phyloP scores from a whole-genome alignment of 2,888 invertebrate species.

The Ennomos erosarius region DNA sequence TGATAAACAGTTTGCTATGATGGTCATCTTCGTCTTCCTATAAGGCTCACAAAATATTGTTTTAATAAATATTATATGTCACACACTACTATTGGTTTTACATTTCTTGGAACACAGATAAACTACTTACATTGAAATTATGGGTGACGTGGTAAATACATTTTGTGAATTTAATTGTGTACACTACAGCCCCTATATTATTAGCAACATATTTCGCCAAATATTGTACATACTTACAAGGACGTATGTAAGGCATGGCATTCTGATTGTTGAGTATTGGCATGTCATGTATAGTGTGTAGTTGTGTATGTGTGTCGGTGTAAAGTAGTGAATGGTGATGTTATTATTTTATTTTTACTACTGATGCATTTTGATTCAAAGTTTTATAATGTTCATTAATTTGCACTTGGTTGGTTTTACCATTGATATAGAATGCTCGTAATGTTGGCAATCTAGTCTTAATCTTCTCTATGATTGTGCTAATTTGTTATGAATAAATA shows the following conservation, averaged over 20 bases:
- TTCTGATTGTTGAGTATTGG: not conserved
- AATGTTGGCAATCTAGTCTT: conserved; percentile 67
- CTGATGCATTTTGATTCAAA: conserved; percentile 26
- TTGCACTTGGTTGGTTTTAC: conserved; percentile 23
- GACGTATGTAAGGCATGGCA: conserved; percentile 5
- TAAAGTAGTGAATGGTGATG: conserved; percentile 5
- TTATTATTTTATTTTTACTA: conserved; percentile 4
- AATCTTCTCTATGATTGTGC: conserved; percentile 44
- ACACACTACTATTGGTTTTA: not conserved
- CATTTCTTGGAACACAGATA: too few relatives aligned
- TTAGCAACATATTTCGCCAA: conserved; percentile 65
- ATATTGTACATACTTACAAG: conserved; percentile 44
- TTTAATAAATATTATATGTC: not conserved
- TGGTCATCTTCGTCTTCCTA: too few relatives aligned
- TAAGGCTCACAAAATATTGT: too few relatives aligned
- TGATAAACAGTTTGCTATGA: too few relatives aligned
- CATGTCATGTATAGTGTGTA: too few relatives aligned
- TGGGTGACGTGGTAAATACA: too few relatives aligned
- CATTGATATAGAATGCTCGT: conserved; percentile 25
- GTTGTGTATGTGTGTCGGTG: not conserved
- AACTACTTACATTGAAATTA: too few relatives aligned
- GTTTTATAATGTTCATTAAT: conserved; percentile 6
- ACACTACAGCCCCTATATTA: conserved; percentile 26
- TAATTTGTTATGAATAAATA: conserved; percentile 32
- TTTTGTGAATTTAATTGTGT: not conserved